A percentile compares a stretch with the other conserved stretches of the same genome.
Conservation (phyloP, 92 coral and sea anemone species). For the Epizoanthus scotinus region DNA sequence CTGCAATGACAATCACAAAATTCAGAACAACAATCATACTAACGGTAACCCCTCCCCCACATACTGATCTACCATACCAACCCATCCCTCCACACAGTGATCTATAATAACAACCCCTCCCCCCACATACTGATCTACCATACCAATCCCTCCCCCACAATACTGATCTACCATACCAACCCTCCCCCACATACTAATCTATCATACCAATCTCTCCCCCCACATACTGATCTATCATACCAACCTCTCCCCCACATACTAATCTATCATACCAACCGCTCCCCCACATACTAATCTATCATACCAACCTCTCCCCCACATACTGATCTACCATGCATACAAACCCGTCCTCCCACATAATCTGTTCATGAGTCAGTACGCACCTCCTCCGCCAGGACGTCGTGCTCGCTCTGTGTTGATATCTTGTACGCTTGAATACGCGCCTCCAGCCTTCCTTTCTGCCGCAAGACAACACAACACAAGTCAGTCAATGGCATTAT, state of each 20-base stretch:
- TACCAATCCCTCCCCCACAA: constrained; percentile 2
- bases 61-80: not conserved
- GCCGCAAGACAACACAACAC: constrained; percentile 10
- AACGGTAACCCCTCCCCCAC: not conserved
- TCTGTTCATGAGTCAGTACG: not conserved
- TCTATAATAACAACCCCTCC: no score
- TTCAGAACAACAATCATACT: not conserved
- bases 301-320: no score
- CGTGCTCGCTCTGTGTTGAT: constrained; percentile 97
- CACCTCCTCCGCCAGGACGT: constrained; percentile 91
- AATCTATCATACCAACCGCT: not conserved
- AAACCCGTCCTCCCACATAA: not conserved
- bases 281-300: no score
- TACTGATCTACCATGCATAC: no score
- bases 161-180: no score
- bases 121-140: no score
- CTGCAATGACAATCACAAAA: constrained; percentile 36
- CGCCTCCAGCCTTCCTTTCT: constrained; percentile 97
- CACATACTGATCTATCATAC: not conserved
- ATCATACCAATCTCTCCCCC: not conserved
- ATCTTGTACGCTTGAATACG: constrained; percentile 93
- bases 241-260: not conserved
- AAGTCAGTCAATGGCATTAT: not conserved
- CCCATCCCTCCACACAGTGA: no score
- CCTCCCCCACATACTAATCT: no score